Base-by-base conservation (phyloP, 2,888 invertebrate genomes). In the Poecilobothrus nobilitatus region DNA sequence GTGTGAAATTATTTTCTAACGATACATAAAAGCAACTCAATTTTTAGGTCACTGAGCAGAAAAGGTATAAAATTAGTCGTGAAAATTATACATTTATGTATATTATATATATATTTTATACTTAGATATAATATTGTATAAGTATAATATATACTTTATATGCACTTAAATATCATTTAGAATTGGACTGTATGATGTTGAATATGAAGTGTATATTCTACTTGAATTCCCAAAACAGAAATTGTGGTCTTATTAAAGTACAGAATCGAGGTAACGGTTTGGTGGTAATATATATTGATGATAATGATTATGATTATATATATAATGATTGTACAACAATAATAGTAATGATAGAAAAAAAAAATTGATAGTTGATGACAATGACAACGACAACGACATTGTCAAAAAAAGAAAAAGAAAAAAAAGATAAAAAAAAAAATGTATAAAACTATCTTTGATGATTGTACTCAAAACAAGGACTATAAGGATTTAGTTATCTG, bases 1-100 rank as follows among this genome's bases (percentile, higher is more conserved):
- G 63, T 63, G 63, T 63, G 63, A 63, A 63, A 63, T 63, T 22
- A 63, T 63, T 63, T 63, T 63, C 22, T 22, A 63, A 22, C 63
- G 22, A 53, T 53, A 53, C 53, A 53, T 53, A 53, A 53, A 53
- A 53, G 53, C 53, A 53, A 53, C 53, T 53, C 53, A 53, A 53
- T 53, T 53, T 53, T 53, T 53, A 53, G 53, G 53, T 53, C 53
- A 53, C 53, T 53, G 53, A 53, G 53, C 53, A 53, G 9, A 53
- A 53, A 53, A 53, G 53, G 53, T 53, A 53, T 53, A 53, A 53
- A 53, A 53, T 53, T 53, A 53, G 53, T 53, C 53, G 53, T 53
- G 53, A 53, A 53, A 2, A 53, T 12, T 53, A 18, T 53, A 12
- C 27, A 27, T 27, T 4, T 27, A 27, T 27, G 5, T 27, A 27